These are phyloP conservation scores for Hydrozoanthus tunicans DNA, from an alignment of 64 coral and sea anemone genomes.

Conservation along the genomic window DNA sequence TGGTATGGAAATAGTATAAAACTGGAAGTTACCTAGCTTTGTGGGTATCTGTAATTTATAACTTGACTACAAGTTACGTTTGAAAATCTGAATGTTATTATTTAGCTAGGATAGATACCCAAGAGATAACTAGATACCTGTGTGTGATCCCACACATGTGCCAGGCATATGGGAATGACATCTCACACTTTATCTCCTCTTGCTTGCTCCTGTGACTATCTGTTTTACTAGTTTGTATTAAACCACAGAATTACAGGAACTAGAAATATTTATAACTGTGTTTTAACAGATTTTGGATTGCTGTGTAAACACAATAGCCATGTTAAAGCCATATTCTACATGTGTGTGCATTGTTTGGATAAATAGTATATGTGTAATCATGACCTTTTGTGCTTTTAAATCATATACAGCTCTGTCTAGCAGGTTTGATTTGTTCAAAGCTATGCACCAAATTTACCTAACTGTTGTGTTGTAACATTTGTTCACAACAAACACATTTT, in stretches of 20 bases:
- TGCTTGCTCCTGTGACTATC: conserved; percentile 4
- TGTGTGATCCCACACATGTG: conserved; percentile 28
- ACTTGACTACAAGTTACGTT: not conserved
- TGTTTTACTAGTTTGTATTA: not conserved
- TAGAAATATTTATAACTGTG: conserved; percentile 9
- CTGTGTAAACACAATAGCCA: not conserved
- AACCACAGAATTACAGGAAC: conserved; percentile 22
- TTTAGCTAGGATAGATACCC: not conserved
- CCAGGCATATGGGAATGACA: conserved; percentile 49
- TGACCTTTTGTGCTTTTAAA: too few species aligned
- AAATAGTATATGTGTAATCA: not conserved
- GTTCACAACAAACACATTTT: too few species aligned
- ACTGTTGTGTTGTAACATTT: too few species aligned
- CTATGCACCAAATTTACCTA: too few species aligned
- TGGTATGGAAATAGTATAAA: too few species aligned
- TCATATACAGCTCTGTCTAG: too few species aligned
- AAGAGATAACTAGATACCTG: not conserved
- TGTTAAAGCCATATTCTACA: not conserved
- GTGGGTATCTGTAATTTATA: too few species aligned
- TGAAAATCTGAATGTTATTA: not conserved
- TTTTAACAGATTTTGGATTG: not conserved
- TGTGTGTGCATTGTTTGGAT: not conserved
- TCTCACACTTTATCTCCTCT: conserved; percentile 10
- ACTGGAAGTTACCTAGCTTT: too few species aligned
- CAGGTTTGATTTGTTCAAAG: too few species aligned